A percentile compares a stretch with the other conserved stretches of the same genome.
Conservation (phyloP, 2,113 vertebrate species). For the Bothrops jararaca region DNA sequence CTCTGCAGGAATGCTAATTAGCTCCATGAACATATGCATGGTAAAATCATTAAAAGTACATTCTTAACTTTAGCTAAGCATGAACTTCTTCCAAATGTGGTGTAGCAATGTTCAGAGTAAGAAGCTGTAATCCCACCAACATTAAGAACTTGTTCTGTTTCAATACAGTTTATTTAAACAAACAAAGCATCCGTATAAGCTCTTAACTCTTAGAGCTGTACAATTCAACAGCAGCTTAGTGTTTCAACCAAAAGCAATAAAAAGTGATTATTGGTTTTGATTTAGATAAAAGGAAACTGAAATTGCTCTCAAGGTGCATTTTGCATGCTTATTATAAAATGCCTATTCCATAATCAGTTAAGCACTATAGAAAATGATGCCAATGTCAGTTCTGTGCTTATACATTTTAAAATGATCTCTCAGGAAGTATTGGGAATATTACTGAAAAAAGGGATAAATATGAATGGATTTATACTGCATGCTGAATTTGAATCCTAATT, state of each 20-base stretch:
- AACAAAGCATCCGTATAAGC: constrained; percentile 38
- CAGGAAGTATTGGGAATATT: no score
- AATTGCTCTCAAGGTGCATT: not conserved
- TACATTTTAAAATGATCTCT: not conserved
- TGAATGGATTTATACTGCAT: not conserved
- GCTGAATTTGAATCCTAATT: not conserved
- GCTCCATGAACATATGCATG: constrained; percentile 24
- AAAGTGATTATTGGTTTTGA: constrained; percentile 14
- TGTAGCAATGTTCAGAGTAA: not conserved
- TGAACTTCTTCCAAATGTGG: constrained; percentile 14
- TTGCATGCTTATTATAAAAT: not conserved
- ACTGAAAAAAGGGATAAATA: not conserved
- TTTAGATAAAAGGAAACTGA: not conserved
- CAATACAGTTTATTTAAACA: not conserved
- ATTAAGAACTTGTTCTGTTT: not conserved
- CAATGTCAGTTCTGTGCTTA: not conserved
- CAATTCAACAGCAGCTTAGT: not conserved
- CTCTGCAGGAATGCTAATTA: constrained; percentile 58
- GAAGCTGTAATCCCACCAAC: constrained; percentile 49
- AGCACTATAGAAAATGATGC: not conserved
- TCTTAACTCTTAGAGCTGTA: not conserved
- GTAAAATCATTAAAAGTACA: constrained; percentile 16
- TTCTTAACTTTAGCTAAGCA: constrained; percentile 32
- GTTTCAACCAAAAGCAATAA: not conserved
- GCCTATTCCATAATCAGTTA: not conserved